Conservation (phyloP, 2,888 invertebrate species). For the Rapana venosa region DNA sequence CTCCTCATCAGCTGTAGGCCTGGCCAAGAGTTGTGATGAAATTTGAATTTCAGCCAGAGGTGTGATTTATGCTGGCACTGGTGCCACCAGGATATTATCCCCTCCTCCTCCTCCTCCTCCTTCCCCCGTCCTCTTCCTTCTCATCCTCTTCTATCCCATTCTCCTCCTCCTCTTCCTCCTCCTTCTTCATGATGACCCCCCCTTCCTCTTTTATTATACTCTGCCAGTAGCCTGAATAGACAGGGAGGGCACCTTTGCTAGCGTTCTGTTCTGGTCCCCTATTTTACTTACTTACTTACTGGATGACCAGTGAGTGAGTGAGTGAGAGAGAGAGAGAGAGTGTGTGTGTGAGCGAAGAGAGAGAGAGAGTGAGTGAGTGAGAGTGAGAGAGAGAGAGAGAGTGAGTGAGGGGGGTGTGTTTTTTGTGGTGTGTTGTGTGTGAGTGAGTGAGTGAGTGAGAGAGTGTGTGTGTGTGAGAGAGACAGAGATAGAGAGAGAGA, state of each 20-base stretch:
- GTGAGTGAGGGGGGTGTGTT: background rate
- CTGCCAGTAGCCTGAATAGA: no score
- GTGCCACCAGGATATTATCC: background rate
- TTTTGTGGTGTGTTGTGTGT: no score
- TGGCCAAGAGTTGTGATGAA: slow-evolving; percentile 28
- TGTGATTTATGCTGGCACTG: slow-evolving; percentile 29
- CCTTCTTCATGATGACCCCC: background rate
- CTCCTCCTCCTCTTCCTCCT: background rate
- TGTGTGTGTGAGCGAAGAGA: background rate
- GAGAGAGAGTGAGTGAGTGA: background rate
- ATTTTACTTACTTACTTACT: no score
- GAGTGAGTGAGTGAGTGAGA: background rate
- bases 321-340: slow-evolving; percentile 12
- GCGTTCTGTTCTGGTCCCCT: no score
- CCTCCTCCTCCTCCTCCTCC: background rate
- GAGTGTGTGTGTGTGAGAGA: background rate
- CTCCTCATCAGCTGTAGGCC: slow-evolving; percentile 24
- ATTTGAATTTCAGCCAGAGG: slow-evolving; percentile 30
- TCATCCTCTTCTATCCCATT: background rate
- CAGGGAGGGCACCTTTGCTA: no score
- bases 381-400: slow-evolving; percentile 4
- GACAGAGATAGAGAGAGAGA: background rate
- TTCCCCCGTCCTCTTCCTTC: background rate
- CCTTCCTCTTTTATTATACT: background rate
- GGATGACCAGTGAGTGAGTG: background rate